These are phyloP conservation scores for Campylomormyrus tamandua DNA, from an alignment of 2,113 vertebrate species.

Conservation along the genomic window DNA sequence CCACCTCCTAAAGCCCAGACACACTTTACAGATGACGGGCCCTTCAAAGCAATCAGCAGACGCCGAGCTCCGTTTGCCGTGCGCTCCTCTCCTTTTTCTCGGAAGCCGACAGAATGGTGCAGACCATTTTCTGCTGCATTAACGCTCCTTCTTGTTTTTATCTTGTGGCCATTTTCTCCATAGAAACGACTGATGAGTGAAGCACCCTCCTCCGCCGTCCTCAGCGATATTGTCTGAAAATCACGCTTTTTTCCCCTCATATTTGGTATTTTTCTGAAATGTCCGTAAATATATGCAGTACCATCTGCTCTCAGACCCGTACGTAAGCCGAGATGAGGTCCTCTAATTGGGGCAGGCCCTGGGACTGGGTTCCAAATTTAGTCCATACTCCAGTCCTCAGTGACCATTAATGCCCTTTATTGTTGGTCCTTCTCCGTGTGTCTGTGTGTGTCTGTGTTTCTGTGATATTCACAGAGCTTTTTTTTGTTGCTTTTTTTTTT, in stretches of 20 bases:
- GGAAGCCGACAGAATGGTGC: background rate
- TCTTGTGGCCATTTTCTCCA: background rate
- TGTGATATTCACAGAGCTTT: background rate
- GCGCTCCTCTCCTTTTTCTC: background rate
- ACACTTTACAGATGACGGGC: background rate
- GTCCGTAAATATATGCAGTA: background rate
- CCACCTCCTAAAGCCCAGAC: background rate
- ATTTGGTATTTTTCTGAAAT: background rate
- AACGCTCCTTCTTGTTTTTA: background rate
- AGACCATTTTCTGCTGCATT: background rate
- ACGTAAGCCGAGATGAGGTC: background rate
- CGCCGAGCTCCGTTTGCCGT: background rate
- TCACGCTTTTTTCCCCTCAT: background rate
- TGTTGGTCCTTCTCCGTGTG: background rate
- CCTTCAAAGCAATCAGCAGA: background rate
- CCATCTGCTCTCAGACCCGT: background rate
- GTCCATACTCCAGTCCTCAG: background rate
- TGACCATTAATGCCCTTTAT: background rate
- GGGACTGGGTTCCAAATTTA: background rate
- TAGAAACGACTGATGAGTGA: background rate
- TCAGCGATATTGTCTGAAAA: background rate
- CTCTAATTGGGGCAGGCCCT: background rate
- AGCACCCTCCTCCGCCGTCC: background rate
- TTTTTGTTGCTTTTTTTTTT: background rate
- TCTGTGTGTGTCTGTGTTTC: background rate